phyloP scores from a whole-genome alignment of 2,888 invertebrate species.

The Eupithecia subumbrata region DNA sequence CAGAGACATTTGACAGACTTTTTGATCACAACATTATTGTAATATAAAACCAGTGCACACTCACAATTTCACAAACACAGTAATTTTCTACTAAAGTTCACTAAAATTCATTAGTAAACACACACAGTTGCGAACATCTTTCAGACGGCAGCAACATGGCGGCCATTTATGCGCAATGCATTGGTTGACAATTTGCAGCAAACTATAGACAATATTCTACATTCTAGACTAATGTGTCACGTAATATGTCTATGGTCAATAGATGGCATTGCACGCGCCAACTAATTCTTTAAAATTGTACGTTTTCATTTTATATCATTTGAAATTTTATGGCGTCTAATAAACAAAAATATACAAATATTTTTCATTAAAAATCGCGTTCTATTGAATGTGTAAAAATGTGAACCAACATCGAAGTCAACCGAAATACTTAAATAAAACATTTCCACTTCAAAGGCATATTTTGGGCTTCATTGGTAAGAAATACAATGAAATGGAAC shows the following conservation, averaged over 20 bases:
- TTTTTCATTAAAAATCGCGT: not conserved
- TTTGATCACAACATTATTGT: conserved; percentile 76
- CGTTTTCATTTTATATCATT: not conserved
- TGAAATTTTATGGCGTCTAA: not conserved
- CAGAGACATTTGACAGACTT: conserved; percentile 83
- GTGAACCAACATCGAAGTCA: not conserved
- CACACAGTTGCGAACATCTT: conserved; percentile 84
- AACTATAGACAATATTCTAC: conserved; percentile 65
- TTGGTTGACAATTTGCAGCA: conserved; percentile 83
- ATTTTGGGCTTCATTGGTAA: not conserved
- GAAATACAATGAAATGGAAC: not conserved
- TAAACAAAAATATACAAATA: not conserved
- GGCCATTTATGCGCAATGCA: conserved; percentile 85
- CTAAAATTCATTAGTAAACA: conserved; percentile 85
- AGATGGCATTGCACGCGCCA: conserved; percentile 56
- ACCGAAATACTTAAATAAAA: not conserved
- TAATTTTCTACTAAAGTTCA: conserved; percentile 78
- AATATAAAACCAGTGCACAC: conserved; percentile 83
- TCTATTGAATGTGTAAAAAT: not conserved
- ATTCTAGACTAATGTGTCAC: conserved; percentile 60
- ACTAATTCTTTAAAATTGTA: not conserved
- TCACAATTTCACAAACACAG: conserved; percentile 83
- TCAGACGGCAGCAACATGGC: conserved; percentile 85
- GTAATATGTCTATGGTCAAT: conserved; percentile 51
- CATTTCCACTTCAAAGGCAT: not conserved